Evolutionary conservation across 2,113 vertebrate genomes (phyloP).

Genomic region (Irena cyanogastra): DNA sequence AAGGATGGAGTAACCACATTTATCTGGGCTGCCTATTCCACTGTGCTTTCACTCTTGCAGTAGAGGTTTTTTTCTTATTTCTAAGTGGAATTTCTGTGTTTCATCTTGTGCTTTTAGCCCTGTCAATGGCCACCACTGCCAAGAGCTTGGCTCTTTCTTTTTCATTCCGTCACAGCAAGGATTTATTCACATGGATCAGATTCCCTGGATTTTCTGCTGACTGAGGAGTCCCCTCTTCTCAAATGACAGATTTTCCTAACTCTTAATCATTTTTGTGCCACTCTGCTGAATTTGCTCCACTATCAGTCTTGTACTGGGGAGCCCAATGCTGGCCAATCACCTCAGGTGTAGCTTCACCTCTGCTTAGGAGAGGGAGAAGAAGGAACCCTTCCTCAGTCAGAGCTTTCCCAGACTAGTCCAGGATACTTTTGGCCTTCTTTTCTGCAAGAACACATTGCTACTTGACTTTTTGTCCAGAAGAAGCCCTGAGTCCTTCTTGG

Average conservation of each 20-base stretch:
- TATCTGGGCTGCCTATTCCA: neutral
- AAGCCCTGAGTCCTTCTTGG: neutral
- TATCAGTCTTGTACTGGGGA: neutral
- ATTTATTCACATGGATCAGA: neutral
- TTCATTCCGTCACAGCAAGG: neutral
- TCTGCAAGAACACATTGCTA: neutral
- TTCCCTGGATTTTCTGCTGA: neutral
- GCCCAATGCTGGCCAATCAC: accelerated
- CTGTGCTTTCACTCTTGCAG: neutral
- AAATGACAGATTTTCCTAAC: neutral
- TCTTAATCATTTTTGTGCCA: neutral
- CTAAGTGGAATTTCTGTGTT: neutral
- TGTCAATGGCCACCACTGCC: neutral
- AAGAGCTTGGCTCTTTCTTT: neutral
- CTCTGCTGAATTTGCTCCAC: neutral
- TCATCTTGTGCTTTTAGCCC: neutral
- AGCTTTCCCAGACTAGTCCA: neutral
- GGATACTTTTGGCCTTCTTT: neutral
- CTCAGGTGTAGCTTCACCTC: neutral
- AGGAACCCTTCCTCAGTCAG: neutral
- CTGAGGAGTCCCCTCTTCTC: neutral
- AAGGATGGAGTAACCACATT: neutral
- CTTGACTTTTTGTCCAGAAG: neutral
- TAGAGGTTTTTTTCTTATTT: neutral
- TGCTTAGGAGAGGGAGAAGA: neutral